These are phyloP conservation scores for Sebastolobus altivelis DNA, from an alignment of 2,797 vertebrate genomes.

Conservation along the genomic window DNA sequence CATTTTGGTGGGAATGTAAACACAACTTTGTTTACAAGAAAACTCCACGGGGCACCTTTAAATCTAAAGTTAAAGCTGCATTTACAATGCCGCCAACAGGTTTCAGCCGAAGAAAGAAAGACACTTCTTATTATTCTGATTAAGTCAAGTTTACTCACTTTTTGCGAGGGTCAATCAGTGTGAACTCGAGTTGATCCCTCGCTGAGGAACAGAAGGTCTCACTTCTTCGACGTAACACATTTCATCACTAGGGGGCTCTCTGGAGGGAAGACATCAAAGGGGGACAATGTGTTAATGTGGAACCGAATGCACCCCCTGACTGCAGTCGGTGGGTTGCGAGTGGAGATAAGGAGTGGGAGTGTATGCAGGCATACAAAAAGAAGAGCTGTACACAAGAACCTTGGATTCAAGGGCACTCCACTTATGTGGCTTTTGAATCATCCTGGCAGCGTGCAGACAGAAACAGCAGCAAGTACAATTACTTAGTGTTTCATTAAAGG, in stretches of 20 bases:
- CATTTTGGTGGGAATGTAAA: not conserved
- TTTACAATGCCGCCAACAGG: constrained; percentile 1
- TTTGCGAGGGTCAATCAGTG: constrained; percentile 19
- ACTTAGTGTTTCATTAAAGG: not conserved
- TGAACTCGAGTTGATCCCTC: constrained; percentile 31
- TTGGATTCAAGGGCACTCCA: constrained; percentile 40
- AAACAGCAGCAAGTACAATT: not conserved
- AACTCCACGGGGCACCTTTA: constrained; percentile 10
- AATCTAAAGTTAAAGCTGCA: not conserved
- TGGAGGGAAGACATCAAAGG: constrained; percentile 73
- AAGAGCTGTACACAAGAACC: constrained; percentile 41
- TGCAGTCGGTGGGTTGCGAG: constrained; percentile 62
- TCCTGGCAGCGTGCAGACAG: not conserved
- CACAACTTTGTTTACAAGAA: not conserved
- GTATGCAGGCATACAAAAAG: constrained; percentile 25
- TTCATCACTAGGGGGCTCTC: constrained; percentile 58
- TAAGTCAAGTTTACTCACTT: constrained; percentile 15
- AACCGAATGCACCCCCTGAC: constrained; percentile 53
- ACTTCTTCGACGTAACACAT: constrained; percentile 47
- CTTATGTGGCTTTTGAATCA: not conserved
- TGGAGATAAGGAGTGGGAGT: constrained; percentile 59
- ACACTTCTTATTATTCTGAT: constrained; percentile 4
- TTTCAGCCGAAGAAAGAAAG: not conserved
- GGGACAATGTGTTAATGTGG: constrained; percentile 64
- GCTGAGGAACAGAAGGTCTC: constrained; percentile 40